Evolutionary conservation across 2,113 vertebrate genomes (phyloP), one percentile per base, ranked within the genome.

Genomic region (Cyprinodon variegatus): DNA sequence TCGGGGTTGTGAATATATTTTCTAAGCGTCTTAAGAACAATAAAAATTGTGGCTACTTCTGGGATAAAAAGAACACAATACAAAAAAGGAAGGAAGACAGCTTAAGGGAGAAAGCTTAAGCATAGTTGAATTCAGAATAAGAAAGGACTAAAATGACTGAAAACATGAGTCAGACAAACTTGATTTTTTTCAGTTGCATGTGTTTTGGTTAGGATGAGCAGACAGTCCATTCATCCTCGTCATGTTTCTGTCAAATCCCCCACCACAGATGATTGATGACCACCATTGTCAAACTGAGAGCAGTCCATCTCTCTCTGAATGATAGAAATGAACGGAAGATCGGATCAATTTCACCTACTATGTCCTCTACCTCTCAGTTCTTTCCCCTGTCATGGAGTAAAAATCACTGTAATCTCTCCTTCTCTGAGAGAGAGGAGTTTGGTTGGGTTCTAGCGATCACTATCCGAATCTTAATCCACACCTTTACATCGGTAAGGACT

Each of bases 221-320:
- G 88, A 82, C 78, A 86, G 80, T 86, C 86, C 87, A 92, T 92
- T 85, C 87, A 86, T 92, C 86, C 91, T 86, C 91, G 90, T 91
- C 92, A 91, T 92, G 90, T 86, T 85, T 82, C 88, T 94, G 93
- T 94, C 93, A 94, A 79, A 86, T 85, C 79, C 78, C 17, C 59
- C 60, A 81, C 87, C 75, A 82, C 82, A 83, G 87, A 90, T 76
- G 90, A 94, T 79, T 90, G 92, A 93, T 94, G 93, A 92, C 91
- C 89, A 85, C 80, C 72, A 79, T 62, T 83, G 82, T 90, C 87
- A 87, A 88, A 81, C 87, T 82, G 74, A 81, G 79, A 37, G 62
- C 85, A 76, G 78, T 84, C 88, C 74, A 87, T 88, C 89, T 88
- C 89, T 76, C 78, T 84, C 75, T 90, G 90, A 92, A 85, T 87